A percentile compares a stretch with the other conserved stretches of the same genome.
phyloP scores from a whole-genome alignment of 2,113 vertebrate genomes.

The Ornithorhynchus anatinus region DNA sequence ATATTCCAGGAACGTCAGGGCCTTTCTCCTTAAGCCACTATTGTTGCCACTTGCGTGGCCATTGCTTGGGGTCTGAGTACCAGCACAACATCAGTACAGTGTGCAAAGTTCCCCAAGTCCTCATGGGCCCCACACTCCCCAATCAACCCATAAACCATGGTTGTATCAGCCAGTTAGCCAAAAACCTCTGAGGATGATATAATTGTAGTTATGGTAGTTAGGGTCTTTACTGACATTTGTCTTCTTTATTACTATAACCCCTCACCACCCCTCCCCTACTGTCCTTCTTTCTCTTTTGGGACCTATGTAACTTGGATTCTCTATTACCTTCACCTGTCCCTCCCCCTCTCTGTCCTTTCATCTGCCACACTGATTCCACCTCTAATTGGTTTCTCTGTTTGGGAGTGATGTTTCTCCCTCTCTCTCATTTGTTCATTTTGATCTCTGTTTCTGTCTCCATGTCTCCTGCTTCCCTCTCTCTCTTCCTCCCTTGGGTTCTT shows the following conservation, averaged over 20 bases:
- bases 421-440: too few species aligned
- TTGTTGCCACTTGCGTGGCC: too few species aligned
- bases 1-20: slow-evolving; percentile 11
- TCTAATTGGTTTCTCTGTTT: not conserved
- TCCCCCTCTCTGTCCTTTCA: not conserved
- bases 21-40: slow-evolving; percentile 1
- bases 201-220: not conserved
- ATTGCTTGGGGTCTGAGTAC: too few species aligned
- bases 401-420: too few species aligned
- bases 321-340: not conserved
- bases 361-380: not conserved
- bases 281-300: not conserved
- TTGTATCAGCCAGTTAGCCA: not conserved
- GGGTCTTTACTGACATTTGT: too few species aligned
- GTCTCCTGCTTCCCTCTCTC: not conserved
- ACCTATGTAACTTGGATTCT: not conserved
- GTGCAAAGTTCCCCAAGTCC: not conserved
- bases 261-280: not conserved
- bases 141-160: not conserved
- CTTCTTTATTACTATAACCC: too few species aligned
- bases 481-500: not conserved
- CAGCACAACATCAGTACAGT: not conserved
- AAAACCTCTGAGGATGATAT: not conserved
- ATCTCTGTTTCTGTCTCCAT: not conserved
- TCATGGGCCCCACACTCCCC: not conserved